Evolutionary conservation across 2,797 vertebrate species (phyloP).

Genomic region (Myotis daubentonii): DNA sequence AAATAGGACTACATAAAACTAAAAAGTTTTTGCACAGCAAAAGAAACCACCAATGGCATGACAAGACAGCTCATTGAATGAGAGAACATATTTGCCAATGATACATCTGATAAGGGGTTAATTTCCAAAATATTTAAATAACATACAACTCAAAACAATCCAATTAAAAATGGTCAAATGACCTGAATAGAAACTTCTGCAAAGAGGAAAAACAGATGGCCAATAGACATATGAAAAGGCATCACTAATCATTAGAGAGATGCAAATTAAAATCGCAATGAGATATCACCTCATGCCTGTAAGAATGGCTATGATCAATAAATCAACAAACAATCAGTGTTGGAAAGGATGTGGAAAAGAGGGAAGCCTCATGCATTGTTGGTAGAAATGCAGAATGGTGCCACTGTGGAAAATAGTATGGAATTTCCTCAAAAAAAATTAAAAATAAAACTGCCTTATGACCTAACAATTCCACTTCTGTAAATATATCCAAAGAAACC

Average conservation of each 20-base stretch:
- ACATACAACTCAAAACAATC: neutral
- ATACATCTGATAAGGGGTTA: neutral
- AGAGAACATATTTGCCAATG: neutral
- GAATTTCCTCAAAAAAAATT: neutral
- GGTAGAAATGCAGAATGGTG: neutral
- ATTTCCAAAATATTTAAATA: neutral
- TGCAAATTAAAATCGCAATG: neutral
- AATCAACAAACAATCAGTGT: neutral
- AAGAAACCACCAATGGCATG: neutral
- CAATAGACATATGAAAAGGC: neutral
- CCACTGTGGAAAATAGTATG: neutral
- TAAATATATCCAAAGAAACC: neutral
- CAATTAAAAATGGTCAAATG: neutral
- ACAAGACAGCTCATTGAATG: neutral
- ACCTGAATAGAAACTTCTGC: neutral
- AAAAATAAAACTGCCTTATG: neutral
- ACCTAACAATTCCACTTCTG: neutral
- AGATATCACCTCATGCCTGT: neutral
- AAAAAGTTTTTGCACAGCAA: neutral
- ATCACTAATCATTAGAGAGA: neutral
- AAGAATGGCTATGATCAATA: neutral
- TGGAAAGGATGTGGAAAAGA: neutral
- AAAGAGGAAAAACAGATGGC: neutral
- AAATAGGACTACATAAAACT: neutral
- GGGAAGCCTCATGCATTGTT: neutral